Percentiles rank a stretch among this genome's conserved stretches.
Evolutionary conservation across 1,140 invertebrate genomes (phyloP).

Genomic region (Oscheius sp.): DNA sequence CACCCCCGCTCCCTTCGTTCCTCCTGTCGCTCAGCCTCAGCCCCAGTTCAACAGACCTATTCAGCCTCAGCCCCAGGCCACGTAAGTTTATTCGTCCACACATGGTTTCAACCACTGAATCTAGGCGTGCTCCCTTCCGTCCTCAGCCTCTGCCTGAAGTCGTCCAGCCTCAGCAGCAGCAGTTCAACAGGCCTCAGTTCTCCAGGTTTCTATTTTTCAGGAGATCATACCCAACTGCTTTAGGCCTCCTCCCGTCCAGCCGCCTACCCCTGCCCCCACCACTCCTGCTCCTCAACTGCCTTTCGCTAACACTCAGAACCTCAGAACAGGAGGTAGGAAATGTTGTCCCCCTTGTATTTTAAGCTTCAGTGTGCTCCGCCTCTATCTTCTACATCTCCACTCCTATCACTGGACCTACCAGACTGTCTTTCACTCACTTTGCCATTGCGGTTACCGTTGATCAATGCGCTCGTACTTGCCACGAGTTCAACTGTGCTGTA

Average conservation of each 20-base stretch:
- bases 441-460: constrained; percentile 60
- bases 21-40: constrained; percentile 25
- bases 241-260: constrained; percentile 18
- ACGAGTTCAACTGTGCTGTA: constrained; percentile 60
- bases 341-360: constrained; percentile 11
- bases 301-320: constrained; percentile 43
- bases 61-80: constrained; percentile 21
- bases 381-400: constrained; percentile 67
- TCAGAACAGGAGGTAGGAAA: constrained; percentile 29
- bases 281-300: constrained; percentile 41
- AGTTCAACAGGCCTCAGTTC: constrained; percentile 22
- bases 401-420: constrained; percentile 62
- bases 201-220: constrained; percentile 23
- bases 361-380: constrained; percentile 39
- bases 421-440: constrained; percentile 55
- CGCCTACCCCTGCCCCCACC: constrained; percentile 35
- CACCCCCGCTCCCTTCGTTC: constrained; percentile 11
- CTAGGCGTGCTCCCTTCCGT: constrained; percentile 29
- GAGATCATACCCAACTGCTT: constrained; percentile 20
- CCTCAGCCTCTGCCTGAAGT: constrained; percentile 25
- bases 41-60: constrained; percentile 1
- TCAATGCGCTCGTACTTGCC: constrained; percentile 59
- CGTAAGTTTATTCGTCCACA: constrained; percentile 19
- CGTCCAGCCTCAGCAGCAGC: constrained; percentile 21
- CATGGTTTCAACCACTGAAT: background rate